Evolutionary conservation across 2,797 vertebrate species (phyloP), one percentile per base, ranked within the genome.

Genomic region (Brotula barbata): DNA sequence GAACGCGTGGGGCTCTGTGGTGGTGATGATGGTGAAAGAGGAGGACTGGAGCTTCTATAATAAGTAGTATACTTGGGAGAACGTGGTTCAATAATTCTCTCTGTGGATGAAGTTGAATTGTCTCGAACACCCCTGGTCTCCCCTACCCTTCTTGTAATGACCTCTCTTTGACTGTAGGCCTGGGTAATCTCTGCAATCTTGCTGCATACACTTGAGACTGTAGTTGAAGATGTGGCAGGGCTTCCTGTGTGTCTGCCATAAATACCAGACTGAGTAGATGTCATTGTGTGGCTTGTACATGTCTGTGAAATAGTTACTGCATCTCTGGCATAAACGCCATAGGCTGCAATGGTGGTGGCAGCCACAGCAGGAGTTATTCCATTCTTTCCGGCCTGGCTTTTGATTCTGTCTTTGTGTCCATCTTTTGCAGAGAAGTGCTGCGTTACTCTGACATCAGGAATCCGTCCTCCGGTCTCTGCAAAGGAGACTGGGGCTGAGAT

Each of bases 401-500:
- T 94, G 61, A 92, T 79, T 33, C 88, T 61, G 20, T 97, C 94
- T 82, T 91, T 92, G 58, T 93, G 92, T 25, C 88, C 89, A 71
- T 99, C 95, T 86, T 97, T 98, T 68, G 80, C 53, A 3, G 92
- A 92, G 73, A 97, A 98, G 81, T 99, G 96, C 75, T 98, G 97
- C 34, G 97, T 99, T 52, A 99, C 95, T 15, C 91, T 88, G 16
- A 99, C 97, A 37, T 99, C 95, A 0, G 97, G 96, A 79, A 99
- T 94, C 25, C 91, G 83, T 63, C 93, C 92, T 3, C 83, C 88
- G 55, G 89, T 89, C 0, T 92, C 80, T n/a, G 94, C 89, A 68
- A 99, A 99, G n/a, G 96, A 96, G 39, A 97, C 92, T 0, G 97
- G 97, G 47, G 97, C 95, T 0, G 94, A 94, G 1, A 97, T 90